These are phyloP conservation scores for Indri indri DNA, from an alignment of 2,113 vertebrate species.

Conservation along the genomic window DNA sequence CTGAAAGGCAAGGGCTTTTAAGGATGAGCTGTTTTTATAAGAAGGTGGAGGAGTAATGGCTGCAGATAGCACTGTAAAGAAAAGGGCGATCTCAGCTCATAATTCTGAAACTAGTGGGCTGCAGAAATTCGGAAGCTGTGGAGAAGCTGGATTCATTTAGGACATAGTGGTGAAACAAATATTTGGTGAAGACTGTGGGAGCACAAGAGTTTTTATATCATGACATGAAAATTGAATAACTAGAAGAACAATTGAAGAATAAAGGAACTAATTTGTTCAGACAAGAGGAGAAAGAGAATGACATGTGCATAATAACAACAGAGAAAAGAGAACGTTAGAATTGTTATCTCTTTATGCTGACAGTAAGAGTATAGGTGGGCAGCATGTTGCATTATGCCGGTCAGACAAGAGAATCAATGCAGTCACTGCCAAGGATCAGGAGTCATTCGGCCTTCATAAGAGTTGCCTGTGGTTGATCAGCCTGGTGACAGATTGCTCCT, in stretches of 20 bases:
- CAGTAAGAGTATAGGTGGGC: not conserved
- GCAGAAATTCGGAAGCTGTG: not conserved
- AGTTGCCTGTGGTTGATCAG: not conserved
- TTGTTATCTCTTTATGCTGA: not conserved
- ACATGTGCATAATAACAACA: not conserved
- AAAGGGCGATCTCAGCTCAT: not conserved
- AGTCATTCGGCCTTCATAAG: not conserved
- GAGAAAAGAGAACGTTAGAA: not conserved
- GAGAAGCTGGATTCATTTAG: not conserved
- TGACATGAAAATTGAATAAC: not conserved
- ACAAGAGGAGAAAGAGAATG: not conserved
- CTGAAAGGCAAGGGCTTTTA: not conserved
- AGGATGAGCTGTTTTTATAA: not conserved
- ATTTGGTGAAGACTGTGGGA: not conserved
- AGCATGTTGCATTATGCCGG: not conserved
- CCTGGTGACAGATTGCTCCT: not conserved
- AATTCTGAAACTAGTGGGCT: not conserved
- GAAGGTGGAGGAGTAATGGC: not conserved
- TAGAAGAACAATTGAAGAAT: not conserved
- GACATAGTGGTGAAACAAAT: not conserved
- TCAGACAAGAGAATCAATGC: not conserved
- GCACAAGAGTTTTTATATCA: not conserved
- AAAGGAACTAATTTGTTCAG: not conserved
- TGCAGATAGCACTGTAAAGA: not conserved
- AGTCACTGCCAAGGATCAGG: not conserved